Base-by-base conservation (phyloP, 2,888 invertebrate species). In the Drosophila suboccidentalis region DNA sequence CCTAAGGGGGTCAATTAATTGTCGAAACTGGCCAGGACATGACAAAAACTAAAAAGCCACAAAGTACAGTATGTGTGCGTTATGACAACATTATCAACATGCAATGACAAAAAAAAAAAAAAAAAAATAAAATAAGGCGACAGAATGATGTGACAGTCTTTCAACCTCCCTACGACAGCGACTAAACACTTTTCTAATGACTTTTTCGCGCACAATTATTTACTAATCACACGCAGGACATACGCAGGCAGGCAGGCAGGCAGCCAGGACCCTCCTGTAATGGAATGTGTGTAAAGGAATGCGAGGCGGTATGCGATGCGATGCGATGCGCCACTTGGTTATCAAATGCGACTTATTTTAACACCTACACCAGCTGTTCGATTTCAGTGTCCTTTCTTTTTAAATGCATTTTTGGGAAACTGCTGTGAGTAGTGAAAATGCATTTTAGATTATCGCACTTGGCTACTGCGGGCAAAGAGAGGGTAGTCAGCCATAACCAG, bases 401-500 rank as follows among this genome's bases (percentile, higher is more conserved):
- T n/a, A 41, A 50, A 50, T 39, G 32, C 41, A 55, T 34, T 50
- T 69, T 36, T 39, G 70, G 26, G 39, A 53, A 55, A 17, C 44
- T 49, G 59, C 32, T 32, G 65, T n/a, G 60, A 74, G 78, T 85
- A 74, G 78, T 85, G 83, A 79, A 87, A 86, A 77, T 87, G 65
- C 74, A 79, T 80, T 86, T 85, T 89, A 86, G 88, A 87, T 89
- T 85, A 87, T 86, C 89, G 68, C 73, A 82, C 85, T 85, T 72
- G 69, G 63, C 54, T 57, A 44, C 57, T 43, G 38, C 38, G 51
- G 34, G 38, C n/a, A 15, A 29, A 8, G 29, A 29, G 29, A 29
- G 67, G 55, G 55, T 51, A 87, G 62, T 89, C 82, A 75, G 69
- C 72, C 89, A 87, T 77, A 84, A 84, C 87, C 87, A 82, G 73